A percentile compares a stretch with the other conserved stretches of the same genome.
Evolutionary conservation across 53 echinoderm and acorn worm species (phyloP).

Genomic region (Echinometra lucunter): DNA sequence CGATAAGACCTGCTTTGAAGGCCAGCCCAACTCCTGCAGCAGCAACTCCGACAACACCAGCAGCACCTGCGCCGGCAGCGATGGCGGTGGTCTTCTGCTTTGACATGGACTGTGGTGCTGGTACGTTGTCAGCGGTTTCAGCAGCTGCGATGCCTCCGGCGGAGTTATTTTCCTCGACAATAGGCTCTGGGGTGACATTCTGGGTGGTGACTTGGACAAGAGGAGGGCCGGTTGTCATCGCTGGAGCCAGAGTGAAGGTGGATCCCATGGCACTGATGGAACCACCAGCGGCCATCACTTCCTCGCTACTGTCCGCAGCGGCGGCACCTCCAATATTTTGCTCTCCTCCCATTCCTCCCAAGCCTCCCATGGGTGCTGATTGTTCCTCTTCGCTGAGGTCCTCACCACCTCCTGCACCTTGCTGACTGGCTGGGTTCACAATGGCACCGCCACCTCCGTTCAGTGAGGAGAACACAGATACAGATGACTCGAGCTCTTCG

Average conservation of each 20-base stretch:
- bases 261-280: slow-evolving; percentile 14
- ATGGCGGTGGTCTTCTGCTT: slow-evolving; percentile 38
- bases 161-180: not conserved
- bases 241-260: not conserved
- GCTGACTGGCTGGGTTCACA: not conserved
- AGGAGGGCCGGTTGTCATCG: not conserved
- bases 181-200: slow-evolving; percentile 42
- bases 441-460: not conserved
- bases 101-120: slow-evolving; percentile 45
- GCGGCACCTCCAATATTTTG: not conserved
- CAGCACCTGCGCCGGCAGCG: slow-evolving; percentile 48
- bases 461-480: not conserved
- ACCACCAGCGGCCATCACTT: not conserved
- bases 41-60: slow-evolving; percentile 36
- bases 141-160: slow-evolving; percentile 28
- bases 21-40: slow-evolving; percentile 48
- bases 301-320: not conserved
- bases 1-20: slow-evolving; percentile 58
- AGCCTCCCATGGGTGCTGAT: not conserved
- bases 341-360: slow-evolving; percentile 19
- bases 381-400: not conserved
- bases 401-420: slow-evolving; percentile 3
- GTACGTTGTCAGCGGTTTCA: slow-evolving; percentile 14
- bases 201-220: not conserved
- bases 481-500: not conserved